Percentiles rank a stretch among this genome's conserved stretches.
phyloP scores from a whole-genome alignment of 1,140 invertebrate species.

The Saccostrea echinata region DNA sequence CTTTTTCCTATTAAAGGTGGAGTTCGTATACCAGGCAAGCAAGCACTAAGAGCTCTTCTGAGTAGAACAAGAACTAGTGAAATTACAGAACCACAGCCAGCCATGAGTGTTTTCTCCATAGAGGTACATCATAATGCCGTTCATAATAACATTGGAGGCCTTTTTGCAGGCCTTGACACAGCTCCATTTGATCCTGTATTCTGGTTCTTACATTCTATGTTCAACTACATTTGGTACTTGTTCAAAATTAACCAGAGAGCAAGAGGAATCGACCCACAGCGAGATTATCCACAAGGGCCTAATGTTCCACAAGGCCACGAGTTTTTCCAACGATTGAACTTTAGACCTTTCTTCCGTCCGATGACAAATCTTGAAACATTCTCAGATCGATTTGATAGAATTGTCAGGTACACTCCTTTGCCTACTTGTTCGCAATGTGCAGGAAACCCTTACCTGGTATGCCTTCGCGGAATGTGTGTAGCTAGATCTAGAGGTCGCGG shows the following conservation, averaged over 20 bases:
- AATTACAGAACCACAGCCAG: slow-evolving; percentile 21
- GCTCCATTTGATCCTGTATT: slow-evolving; percentile 16
- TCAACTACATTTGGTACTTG: slow-evolving; percentile 34
- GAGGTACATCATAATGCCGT: slow-evolving; percentile 49
- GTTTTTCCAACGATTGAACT: slow-evolving; percentile 20
- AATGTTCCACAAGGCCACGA: slow-evolving; percentile 32
- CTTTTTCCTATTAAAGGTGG: background rate
- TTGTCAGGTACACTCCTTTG: slow-evolving; percentile 52
- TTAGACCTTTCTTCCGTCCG: slow-evolving; percentile 41
- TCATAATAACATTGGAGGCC: slow-evolving; percentile 16
- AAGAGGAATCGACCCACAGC: slow-evolving; percentile 19
- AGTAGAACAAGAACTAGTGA: slow-evolving; percentile 19
- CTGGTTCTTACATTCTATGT: slow-evolving; percentile 74
- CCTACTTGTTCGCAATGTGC: slow-evolving; percentile 45
- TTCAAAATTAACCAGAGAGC: slow-evolving; percentile 35
- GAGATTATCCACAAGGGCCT: slow-evolving; percentile 36
- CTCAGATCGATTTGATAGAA: slow-evolving; percentile 52
- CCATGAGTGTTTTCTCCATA: slow-evolving; percentile 37
- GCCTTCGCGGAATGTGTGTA: slow-evolving; percentile 8
- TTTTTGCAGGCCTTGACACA: background rate
- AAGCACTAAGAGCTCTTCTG: slow-evolving; percentile 21
- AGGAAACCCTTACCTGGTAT: background rate
- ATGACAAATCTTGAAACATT: slow-evolving; percentile 58
- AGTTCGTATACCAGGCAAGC: background rate
- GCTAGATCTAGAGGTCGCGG: background rate